Percentiles rank a stretch among this genome's conserved stretches.
Conservation (phyloP, 2,113 vertebrate genomes). For the Eclectus roratus region DNA sequence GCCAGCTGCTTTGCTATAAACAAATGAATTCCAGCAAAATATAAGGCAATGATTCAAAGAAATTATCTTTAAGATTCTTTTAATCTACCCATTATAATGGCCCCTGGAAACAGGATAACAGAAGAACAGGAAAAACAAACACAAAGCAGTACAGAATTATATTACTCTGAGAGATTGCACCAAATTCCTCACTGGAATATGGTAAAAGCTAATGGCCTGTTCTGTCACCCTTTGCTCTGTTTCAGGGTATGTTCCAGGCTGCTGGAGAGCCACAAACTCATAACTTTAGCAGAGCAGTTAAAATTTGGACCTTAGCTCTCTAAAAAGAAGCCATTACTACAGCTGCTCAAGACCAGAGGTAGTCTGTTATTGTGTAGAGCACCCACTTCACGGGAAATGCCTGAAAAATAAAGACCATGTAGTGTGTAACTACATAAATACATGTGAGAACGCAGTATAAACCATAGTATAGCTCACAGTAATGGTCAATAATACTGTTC, state of each 20-base stretch:
- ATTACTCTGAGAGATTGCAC: not conserved
- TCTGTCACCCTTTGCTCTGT: not conserved
- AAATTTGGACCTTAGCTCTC: not conserved
- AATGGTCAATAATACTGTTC: not conserved
- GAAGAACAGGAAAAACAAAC: not conserved
- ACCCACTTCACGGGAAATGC: not conserved
- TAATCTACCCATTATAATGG: not conserved
- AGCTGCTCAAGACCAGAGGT: not conserved
- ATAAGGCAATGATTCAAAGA: not conserved
- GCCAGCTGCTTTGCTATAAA: not conserved
- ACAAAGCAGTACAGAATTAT: not conserved
- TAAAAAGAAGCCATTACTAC: not conserved
- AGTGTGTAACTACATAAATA: not conserved
- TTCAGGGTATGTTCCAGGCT: not conserved
- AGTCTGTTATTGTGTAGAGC: not conserved
- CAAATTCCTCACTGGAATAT: not conserved
- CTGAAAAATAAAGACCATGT: not conserved
- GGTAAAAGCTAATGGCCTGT: not conserved
- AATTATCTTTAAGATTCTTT: not conserved
- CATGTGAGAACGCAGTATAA: not conserved
- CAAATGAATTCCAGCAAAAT: not conserved
- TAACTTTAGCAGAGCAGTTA: not conserved
- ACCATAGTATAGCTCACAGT: fast-evolving
- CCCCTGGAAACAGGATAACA: not conserved
- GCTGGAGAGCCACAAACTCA: not conserved